These are phyloP conservation scores for Sphenopsis melanotis DNA, from an alignment of 2,797 vertebrate species.

Conservation along the genomic window DNA sequence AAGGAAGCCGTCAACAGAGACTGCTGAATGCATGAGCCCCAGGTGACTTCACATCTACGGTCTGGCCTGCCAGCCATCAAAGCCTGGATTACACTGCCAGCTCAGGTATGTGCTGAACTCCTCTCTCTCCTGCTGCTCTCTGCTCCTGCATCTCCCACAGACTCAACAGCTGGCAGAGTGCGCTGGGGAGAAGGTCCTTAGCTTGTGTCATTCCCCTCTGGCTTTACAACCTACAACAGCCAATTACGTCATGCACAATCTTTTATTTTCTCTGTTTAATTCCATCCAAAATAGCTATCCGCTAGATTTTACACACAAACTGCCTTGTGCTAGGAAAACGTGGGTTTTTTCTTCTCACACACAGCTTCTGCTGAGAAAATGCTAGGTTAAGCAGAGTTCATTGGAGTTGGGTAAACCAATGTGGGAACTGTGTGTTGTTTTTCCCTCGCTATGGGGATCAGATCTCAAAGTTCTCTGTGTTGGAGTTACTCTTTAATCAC, in stretches of 20 bases:
- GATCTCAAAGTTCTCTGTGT: background rate
- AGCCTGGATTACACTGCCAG: background rate
- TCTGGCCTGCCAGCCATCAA: background rate
- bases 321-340: background rate
- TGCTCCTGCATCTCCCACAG: background rate
- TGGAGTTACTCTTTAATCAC: background rate
- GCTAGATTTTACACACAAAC: background rate
- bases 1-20: background rate
- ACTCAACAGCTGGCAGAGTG: background rate
- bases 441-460: background rate
- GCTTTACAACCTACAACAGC: background rate
- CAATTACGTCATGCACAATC: background rate
- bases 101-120: background rate
- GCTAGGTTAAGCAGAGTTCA: background rate
- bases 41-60: background rate
- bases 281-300: background rate
- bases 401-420: background rate
- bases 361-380: background rate
- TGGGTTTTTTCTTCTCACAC: background rate
- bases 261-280: background rate
- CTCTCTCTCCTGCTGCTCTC: background rate
- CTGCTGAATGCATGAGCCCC: background rate
- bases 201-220: background rate
- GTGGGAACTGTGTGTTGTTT: background rate
- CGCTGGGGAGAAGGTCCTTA: background rate